Conservation (phyloP, 2,888 invertebrate species). For the Amitus sp. region DNA sequence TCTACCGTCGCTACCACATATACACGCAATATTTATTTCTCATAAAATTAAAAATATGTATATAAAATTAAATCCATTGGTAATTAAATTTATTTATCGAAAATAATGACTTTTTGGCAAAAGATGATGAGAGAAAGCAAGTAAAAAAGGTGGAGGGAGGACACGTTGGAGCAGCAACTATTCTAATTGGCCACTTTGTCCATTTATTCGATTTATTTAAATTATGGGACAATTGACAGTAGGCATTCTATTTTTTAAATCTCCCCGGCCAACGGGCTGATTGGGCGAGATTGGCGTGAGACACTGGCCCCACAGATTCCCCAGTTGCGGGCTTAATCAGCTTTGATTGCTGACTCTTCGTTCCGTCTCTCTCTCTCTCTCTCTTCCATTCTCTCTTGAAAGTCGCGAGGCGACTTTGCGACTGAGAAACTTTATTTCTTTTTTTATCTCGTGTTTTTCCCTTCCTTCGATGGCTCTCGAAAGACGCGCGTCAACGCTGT, state of each 20-base stretch:
- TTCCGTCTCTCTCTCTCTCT: conserved; percentile 34
- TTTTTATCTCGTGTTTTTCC: conserved; percentile 23
- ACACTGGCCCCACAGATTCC: conserved; percentile 66
- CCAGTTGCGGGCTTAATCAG: conserved; percentile 67
- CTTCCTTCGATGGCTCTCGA: conserved; percentile 22
- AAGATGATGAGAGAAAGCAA: conserved; percentile 40
- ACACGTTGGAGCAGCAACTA: conserved; percentile 63
- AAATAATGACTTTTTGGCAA: too few relatives aligned
- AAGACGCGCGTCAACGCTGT: too few relatives aligned
- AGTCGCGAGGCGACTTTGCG: too few relatives aligned
- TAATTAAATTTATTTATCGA: too few relatives aligned
- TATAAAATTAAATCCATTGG: too few relatives aligned
- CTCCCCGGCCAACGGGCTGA: conserved; percentile 64
- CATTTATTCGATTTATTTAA: conserved; percentile 67
- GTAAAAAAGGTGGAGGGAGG: conserved; percentile 50
- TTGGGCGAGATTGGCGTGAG: conserved; percentile 66
- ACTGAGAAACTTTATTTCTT: conserved; percentile 29
- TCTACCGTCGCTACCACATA: conserved; percentile 24
- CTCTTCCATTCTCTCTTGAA: conserved; percentile 24
- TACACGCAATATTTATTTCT: too few relatives aligned
- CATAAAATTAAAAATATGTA: too few relatives aligned
- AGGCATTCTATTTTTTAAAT: conserved; percentile 67
- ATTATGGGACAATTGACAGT: conserved; percentile 67
- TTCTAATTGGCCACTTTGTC: conserved; percentile 67
- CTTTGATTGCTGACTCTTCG: conserved; percentile 62